These are phyloP conservation scores for Aplysia californica DNA, from an alignment of 1,140 invertebrate species.

Conservation along the genomic window DNA sequence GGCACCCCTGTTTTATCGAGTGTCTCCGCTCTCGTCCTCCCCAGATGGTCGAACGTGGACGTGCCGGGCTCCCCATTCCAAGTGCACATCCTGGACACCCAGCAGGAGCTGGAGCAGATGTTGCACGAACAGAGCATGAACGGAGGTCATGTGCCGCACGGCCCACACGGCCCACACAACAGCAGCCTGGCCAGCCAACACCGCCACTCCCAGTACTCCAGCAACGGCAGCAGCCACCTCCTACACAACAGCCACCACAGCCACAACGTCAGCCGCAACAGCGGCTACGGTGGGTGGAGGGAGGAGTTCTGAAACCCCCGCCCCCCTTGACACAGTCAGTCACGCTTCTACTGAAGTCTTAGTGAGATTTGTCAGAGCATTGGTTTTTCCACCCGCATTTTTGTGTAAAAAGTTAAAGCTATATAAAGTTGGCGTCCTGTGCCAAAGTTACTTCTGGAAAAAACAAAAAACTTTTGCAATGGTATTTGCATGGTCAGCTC, in stretches of 20 bases:
- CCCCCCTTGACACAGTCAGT: not conserved
- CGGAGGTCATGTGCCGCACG: not conserved
- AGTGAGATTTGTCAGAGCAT: not conserved
- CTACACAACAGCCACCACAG: slow-evolving; percentile 11
- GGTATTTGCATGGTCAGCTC: too few species aligned
- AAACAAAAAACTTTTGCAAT: too few species aligned
- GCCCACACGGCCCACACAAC: not conserved
- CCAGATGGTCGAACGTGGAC: slow-evolving; percentile 92
- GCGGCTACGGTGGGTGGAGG: slow-evolving; percentile 35
- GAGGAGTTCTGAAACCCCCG: slow-evolving; percentile 11
- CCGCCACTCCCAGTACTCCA: not conserved
- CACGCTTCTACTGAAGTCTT: not conserved
- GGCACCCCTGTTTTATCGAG: too few species aligned
- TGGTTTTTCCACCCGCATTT: not conserved
- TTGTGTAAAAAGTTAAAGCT: not conserved
- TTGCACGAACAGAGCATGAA: slow-evolving; percentile 40
- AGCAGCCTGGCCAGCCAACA: not conserved
- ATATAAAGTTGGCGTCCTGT: too few species aligned
- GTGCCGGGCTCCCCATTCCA: slow-evolving; percentile 93
- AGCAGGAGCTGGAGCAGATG: slow-evolving; percentile 83
- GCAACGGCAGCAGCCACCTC: not conserved
- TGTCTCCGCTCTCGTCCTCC: not conserved
- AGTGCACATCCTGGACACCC: slow-evolving; percentile 99
- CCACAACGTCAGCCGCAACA: slow-evolving; percentile 26
- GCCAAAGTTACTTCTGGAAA: too few species aligned